These are phyloP conservation scores for Drosophila imparisetae DNA, from an alignment of 2,888 invertebrate genomes.

Conservation along the genomic window DNA sequence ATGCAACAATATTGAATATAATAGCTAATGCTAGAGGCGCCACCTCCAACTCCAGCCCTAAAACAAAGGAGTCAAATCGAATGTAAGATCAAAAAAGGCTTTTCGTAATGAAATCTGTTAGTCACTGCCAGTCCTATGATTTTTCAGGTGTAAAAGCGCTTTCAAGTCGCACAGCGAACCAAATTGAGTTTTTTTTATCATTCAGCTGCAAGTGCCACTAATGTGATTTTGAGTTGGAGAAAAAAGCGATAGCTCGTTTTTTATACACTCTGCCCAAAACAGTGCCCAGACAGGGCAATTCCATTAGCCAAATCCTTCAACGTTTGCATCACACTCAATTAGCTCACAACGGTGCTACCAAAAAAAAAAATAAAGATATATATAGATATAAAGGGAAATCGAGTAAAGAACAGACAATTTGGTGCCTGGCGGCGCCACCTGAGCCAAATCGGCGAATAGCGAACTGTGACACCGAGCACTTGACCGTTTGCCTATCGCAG, in stretches of 20 bases:
- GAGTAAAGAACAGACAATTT: conserved; percentile 26
- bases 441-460: conserved; percentile 62
- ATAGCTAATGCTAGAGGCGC: background rate
- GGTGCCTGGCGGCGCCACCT: conserved; percentile 38
- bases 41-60: background rate
- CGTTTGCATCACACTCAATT: conserved; percentile 62
- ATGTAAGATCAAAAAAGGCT: background rate
- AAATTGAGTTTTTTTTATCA: conserved; percentile 2
- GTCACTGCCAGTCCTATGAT: background rate
- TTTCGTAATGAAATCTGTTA: background rate
- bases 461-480: conserved; percentile 39
- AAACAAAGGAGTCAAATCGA: background rate
- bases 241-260: conserved; percentile 30
- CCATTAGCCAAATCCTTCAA: conserved; percentile 31
- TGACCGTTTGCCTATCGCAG: background rate
- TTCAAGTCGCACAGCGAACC: conserved; percentile 1
- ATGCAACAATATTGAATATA: background rate
- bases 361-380: conserved; percentile 16
- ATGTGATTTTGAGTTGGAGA: conserved; percentile 23
- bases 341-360: conserved; percentile 38
- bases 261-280: conserved; percentile 6
- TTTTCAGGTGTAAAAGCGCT: background rate
- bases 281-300: conserved; percentile 27
- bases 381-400: background rate
- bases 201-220: conserved; percentile 14